Evolutionary conservation across 1,140 invertebrate species (phyloP).

Genomic region (Drosophila pseudoananassae): DNA sequence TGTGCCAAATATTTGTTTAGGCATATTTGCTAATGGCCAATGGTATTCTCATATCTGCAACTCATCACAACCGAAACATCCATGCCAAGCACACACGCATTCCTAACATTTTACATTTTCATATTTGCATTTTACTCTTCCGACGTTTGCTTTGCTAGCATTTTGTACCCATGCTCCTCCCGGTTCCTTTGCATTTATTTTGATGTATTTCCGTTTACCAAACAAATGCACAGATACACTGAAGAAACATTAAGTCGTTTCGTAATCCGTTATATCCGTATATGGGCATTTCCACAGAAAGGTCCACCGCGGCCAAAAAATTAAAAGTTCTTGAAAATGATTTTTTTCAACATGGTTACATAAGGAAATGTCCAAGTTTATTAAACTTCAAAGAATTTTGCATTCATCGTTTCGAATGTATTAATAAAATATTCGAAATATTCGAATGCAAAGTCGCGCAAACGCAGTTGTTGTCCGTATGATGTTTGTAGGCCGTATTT

Average conservation of each 20-base stretch:
- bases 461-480: too few relatives aligned
- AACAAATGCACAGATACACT: slow-evolving; percentile 53
- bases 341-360: too few relatives aligned
- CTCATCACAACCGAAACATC: slow-evolving; percentile 35
- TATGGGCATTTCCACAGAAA: too few relatives aligned
- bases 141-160: slow-evolving; percentile 24
- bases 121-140: slow-evolving; percentile 70
- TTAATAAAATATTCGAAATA: too few relatives aligned
- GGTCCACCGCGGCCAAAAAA: too few relatives aligned
- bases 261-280: too few relatives aligned
- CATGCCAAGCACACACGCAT: slow-evolving; percentile 13
- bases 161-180: slow-evolving; percentile 19
- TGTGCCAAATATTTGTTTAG: slow-evolving; percentile 78
- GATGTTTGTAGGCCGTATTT: too few relatives aligned
- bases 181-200: slow-evolving; percentile 63
- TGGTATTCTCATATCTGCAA: slow-evolving; percentile 46
- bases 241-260: not conserved
- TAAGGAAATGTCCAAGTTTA: too few relatives aligned
- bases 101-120: slow-evolving; percentile 32
- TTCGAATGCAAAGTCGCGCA: too few relatives aligned
- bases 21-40: slow-evolving; percentile 70
- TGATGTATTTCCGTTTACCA: slow-evolving; percentile 73
- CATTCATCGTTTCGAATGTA: too few relatives aligned
- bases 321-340: too few relatives aligned
- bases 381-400: too few relatives aligned